These are phyloP conservation scores for Chaunax sp. DNA, from an alignment of 2,797 vertebrate species.

Conservation along the genomic window DNA sequence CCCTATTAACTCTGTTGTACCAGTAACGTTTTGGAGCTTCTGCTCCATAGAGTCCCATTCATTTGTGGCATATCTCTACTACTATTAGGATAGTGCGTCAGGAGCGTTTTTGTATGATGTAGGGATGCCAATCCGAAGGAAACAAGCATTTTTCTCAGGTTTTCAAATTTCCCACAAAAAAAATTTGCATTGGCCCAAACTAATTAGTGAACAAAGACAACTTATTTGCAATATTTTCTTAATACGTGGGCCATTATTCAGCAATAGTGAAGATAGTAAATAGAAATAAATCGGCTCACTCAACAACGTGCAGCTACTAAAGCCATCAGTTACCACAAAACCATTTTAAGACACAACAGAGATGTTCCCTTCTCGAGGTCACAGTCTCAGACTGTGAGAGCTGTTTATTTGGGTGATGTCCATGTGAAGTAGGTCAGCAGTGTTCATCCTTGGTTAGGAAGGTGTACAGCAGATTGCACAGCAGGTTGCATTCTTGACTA, in stretches of 20 bases:
- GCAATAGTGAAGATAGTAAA: neutral
- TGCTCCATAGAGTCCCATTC: too few relatives aligned
- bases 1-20: too few relatives aligned
- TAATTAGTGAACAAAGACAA: conserved; percentile 14
- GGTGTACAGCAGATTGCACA: conserved; percentile 7
- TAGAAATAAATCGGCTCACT: conserved; percentile 3
- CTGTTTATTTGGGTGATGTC: neutral
- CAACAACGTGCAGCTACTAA: neutral
- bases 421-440: neutral
- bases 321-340: conserved; percentile 5
- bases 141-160: neutral
- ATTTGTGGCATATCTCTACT: too few relatives aligned
- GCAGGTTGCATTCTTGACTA: conserved; percentile 3
- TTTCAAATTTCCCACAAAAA: too few relatives aligned
- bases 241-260: conserved; percentile 9
- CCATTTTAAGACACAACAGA: conserved; percentile 6
- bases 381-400: neutral
- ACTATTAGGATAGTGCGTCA: too few relatives aligned
- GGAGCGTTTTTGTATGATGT: neutral
- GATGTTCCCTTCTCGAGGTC: neutral
- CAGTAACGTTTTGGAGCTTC: too few relatives aligned
- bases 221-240: neutral
- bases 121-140: neutral
- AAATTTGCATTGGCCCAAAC: too few relatives aligned
- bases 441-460: conserved; percentile 28